Percentiles rank a stretch among this genome's conserved stretches.
phyloP scores from a whole-genome alignment of 2,797 vertebrate genomes.

The Acridotheres tristis region DNA sequence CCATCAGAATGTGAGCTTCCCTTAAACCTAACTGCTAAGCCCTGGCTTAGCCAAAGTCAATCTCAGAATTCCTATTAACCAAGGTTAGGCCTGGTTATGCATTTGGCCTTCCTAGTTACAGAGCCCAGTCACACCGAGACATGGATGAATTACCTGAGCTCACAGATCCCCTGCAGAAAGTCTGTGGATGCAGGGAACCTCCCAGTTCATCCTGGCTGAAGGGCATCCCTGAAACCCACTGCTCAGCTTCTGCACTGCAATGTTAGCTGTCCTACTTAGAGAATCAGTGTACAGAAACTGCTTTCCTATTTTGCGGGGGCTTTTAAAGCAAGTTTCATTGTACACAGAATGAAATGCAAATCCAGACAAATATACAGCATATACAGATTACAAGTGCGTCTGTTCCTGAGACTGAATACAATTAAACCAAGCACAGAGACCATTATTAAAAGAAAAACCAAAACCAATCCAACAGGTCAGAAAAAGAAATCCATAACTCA shows the following conservation, averaged over 20 bases:
- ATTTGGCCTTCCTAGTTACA: background rate
- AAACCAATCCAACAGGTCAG: background rate
- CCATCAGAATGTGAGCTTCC: background rate
- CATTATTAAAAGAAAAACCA: background rate
- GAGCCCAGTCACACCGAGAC: rapidly evolving
- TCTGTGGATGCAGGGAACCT: background rate
- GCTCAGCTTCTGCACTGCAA: background rate
- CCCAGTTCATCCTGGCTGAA: background rate
- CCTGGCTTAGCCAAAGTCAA: background rate
- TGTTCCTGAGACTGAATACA: background rate
- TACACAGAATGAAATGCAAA: background rate
- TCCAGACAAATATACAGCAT: background rate
- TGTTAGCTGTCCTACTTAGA: rapidly evolving
- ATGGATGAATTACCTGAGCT: background rate
- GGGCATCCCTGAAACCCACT: background rate
- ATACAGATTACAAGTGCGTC: background rate
- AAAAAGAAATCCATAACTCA: background rate
- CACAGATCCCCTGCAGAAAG: background rate
- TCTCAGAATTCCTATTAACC: background rate
- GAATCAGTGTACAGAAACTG: background rate
- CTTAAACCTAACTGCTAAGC: background rate
- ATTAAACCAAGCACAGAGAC: background rate
- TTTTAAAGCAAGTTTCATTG: background rate
- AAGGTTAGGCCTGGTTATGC: background rate
- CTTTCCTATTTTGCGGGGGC: background rate